Evolutionary conservation across 2,797 vertebrate genomes (phyloP).

Genomic region (Aphelocoma californica): DNA sequence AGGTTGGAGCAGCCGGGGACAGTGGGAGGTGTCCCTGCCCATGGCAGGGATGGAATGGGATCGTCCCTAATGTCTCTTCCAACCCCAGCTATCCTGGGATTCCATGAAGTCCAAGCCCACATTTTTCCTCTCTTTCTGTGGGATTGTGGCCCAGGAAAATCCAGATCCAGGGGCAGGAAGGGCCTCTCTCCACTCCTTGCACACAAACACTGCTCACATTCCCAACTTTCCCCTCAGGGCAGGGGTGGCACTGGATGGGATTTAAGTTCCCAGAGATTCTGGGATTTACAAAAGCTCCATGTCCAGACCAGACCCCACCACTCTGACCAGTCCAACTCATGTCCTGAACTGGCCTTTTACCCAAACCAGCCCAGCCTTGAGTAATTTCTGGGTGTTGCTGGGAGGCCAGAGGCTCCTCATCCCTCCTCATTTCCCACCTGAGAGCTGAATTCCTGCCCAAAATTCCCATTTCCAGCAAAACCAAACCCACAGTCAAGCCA

Average conservation of each 20-base stretch:
- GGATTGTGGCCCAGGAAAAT: neutral
- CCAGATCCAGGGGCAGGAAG: too few species aligned
- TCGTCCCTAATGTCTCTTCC: fast-evolving
- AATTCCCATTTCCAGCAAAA: neutral
- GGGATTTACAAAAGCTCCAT: neutral
- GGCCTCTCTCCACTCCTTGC: neutral
- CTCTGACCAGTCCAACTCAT: neutral
- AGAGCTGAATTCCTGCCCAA: neutral
- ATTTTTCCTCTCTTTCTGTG: neutral
- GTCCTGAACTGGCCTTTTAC: neutral
- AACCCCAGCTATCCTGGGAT: fast-evolving
- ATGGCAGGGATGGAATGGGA: neutral
- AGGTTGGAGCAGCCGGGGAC: neutral
- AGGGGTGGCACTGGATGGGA: neutral
- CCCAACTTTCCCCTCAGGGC: neutral
- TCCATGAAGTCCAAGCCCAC: neutral
- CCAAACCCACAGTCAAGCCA: fast-evolving
- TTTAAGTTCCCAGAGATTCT: neutral
- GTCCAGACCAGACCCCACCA: neutral
- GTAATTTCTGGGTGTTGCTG: neutral
- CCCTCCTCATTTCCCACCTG: neutral
- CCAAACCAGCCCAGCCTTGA: neutral
- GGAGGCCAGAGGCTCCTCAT: neutral
- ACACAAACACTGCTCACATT: neutral
- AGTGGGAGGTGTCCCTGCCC: neutral